A percentile compares a stretch with the other conserved stretches of the same genome.
Evolutionary conservation across 2,888 invertebrate species (phyloP).

Genomic region (Rhimphoctona megacephalus): DNA sequence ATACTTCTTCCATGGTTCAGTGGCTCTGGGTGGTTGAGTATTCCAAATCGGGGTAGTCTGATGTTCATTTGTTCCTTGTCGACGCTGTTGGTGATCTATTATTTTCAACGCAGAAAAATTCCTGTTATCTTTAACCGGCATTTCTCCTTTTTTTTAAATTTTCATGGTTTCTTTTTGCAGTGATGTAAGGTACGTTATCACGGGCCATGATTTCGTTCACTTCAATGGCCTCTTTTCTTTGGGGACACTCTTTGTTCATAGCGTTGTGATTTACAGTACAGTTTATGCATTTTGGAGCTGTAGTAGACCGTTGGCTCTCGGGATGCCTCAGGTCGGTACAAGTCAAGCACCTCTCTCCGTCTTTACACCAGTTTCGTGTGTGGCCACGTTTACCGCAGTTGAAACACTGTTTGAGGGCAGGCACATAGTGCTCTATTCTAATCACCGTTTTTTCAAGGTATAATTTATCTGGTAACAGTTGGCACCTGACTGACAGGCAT

Average conservation of each 20-base stretch:
- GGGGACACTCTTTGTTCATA: not conserved
- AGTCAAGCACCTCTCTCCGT: not conserved
- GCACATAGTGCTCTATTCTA: not conserved
- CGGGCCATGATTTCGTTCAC: constrained; percentile 20
- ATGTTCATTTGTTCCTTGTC: not conserved
- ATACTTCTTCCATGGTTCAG: not conserved
- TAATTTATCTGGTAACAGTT: constrained; percentile 1
- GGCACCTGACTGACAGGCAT: not conserved
- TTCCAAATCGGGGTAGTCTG: not conserved
- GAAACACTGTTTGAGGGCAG: not conserved
- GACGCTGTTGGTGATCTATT: not conserved
- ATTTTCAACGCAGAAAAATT: not conserved
- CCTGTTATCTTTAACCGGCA: not conserved
- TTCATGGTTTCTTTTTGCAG: not conserved
- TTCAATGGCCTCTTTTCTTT: not conserved
- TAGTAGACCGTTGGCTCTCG: not conserved
- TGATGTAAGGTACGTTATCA: not conserved
- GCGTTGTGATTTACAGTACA: not conserved
- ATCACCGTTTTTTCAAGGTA: constrained; percentile 8
- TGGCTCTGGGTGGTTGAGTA: not conserved
- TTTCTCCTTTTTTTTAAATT: not conserved
- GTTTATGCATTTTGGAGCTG: constrained; percentile 5
- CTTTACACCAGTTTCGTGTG: constrained; percentile 40
- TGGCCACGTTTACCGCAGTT: constrained; percentile 11
- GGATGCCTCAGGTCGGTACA: not conserved